A percentile compares a stretch with the other conserved stretches of the same genome.
Evolutionary conservation across 2,113 vertebrate genomes (phyloP).

Genomic region (Nycticryphes semicollaris): DNA sequence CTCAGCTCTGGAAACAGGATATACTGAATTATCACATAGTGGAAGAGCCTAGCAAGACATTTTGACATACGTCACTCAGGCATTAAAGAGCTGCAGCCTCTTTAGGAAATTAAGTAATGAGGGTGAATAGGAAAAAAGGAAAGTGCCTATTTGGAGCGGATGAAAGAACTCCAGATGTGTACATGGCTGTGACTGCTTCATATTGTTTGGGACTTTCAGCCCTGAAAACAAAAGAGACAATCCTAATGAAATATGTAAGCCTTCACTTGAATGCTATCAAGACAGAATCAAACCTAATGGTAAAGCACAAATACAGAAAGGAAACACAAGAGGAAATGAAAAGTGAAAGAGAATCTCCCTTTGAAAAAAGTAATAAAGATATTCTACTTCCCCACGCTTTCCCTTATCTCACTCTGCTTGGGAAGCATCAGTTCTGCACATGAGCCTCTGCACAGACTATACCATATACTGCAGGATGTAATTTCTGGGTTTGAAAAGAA

Average conservation of each 20-base stretch:
- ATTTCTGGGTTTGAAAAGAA: slow-evolving; percentile 25
- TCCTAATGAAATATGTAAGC: slow-evolving; percentile 9
- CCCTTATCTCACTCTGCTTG: slow-evolving; percentile 13
- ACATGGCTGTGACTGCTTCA: not conserved
- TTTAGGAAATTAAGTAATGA: slow-evolving; percentile 32
- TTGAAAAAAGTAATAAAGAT: slow-evolving; percentile 20
- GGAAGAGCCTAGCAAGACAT: slow-evolving; percentile 34
- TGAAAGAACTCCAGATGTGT: slow-evolving; percentile 30
- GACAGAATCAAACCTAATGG: slow-evolving; percentile 20
- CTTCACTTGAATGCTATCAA: slow-evolving; percentile 22
- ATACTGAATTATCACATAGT: slow-evolving; percentile 53
- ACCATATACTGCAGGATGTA: not conserved
- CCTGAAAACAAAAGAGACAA: slow-evolving; percentile 19
- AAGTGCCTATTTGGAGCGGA: not conserved
- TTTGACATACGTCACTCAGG: not conserved
- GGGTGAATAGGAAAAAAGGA: slow-evolving; percentile 27
- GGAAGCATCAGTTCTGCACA: not conserved
- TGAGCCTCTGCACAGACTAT: not conserved
- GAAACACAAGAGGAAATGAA: slow-evolving; percentile 41
- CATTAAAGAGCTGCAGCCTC: not conserved
- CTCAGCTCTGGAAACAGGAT: slow-evolving; percentile 51
- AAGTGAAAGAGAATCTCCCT: not conserved
- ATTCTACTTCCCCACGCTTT: not conserved
- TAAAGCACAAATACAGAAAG: slow-evolving; percentile 42
- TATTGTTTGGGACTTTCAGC: slow-evolving; percentile 21